phyloP scores from a whole-genome alignment of 2,113 vertebrate species.

The Emydocephalus ijimae region DNA sequence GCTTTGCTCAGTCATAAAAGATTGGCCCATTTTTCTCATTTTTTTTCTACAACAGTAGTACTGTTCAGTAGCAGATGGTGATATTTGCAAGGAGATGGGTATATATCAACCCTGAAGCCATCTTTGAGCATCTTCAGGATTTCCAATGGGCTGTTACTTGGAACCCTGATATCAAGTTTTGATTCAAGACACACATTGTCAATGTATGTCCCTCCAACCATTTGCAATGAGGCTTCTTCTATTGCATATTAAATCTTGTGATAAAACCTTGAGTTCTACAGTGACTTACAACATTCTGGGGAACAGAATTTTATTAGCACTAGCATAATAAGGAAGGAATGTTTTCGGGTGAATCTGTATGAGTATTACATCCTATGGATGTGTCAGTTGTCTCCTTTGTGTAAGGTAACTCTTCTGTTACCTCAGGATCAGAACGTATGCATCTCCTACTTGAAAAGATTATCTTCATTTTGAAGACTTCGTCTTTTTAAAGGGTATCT shows the following conservation, averaged over 20 bases:
- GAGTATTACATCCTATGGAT: background rate
- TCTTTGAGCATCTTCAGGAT: no score
- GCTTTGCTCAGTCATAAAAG: background rate
- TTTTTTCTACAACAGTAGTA: background rate
- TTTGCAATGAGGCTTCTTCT: background rate
- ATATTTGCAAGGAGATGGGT: background rate
- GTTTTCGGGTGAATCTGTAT: background rate
- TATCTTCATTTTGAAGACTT: background rate
- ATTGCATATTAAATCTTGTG: no score
- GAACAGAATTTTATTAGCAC: background rate
- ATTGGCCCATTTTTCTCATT: background rate
- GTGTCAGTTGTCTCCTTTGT: background rate
- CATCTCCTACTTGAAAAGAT: background rate
- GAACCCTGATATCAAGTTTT: background rate
- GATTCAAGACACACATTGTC: background rate
- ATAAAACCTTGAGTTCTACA: no score
- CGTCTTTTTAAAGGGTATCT: background rate
- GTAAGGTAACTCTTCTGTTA: background rate
- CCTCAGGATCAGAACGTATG: background rate
- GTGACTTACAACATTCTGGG: background rate
- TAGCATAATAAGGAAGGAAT: background rate
- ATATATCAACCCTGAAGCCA: background rate
- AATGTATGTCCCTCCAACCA: background rate
- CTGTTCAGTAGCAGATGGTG: no score
- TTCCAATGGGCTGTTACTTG: no score